phyloP scores from a whole-genome alignment of 2,113 vertebrate genomes.

The Hippocampus mohnikei region DNA sequence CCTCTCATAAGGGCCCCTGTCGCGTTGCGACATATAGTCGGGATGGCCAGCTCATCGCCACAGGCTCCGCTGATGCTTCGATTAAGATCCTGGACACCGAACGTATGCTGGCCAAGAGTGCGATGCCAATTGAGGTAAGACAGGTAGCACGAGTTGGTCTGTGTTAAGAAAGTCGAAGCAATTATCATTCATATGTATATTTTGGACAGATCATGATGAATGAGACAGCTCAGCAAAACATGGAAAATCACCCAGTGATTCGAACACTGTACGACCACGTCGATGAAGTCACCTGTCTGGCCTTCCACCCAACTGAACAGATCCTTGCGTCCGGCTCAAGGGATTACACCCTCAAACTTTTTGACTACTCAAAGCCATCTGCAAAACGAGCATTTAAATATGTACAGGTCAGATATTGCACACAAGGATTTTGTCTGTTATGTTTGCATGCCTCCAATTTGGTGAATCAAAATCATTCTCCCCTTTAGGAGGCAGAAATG shows the following conservation, averaged over 20 bases:
- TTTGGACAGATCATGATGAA: constrained; percentile 96
- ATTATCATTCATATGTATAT: neutral
- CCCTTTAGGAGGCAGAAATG: constrained; percentile 92
- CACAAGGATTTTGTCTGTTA: neutral
- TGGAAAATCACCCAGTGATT: constrained; percentile 98
- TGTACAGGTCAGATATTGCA: constrained; percentile 82
- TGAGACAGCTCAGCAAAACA: constrained; percentile 97
- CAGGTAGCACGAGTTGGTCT: too few species aligned
- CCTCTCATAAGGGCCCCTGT: constrained; percentile 94
- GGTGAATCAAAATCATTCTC: neutral
- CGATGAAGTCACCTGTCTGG: constrained; percentile 93
- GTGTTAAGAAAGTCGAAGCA: neutral
- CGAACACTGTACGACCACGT: constrained; percentile 96
- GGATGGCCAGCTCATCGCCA: constrained; percentile 94
- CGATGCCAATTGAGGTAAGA: constrained; percentile 94
- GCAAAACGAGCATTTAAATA: constrained; percentile 98
- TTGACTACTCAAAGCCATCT: constrained; percentile 98
- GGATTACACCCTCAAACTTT: constrained; percentile 95
- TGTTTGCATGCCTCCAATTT: neutral
- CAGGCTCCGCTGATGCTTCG: constrained; percentile 92
- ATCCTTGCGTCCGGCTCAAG: constrained; percentile 95
- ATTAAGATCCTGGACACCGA: constrained; percentile 98
- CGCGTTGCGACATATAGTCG: constrained; percentile 92
- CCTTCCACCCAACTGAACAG: constrained; percentile 95
- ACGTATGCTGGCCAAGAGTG: constrained; percentile 96